These are phyloP conservation scores for Ephydatia muelleri DNA, from an alignment of 37 sponge, comb jelly and placozoan genomes.

Conservation along the genomic window DNA sequence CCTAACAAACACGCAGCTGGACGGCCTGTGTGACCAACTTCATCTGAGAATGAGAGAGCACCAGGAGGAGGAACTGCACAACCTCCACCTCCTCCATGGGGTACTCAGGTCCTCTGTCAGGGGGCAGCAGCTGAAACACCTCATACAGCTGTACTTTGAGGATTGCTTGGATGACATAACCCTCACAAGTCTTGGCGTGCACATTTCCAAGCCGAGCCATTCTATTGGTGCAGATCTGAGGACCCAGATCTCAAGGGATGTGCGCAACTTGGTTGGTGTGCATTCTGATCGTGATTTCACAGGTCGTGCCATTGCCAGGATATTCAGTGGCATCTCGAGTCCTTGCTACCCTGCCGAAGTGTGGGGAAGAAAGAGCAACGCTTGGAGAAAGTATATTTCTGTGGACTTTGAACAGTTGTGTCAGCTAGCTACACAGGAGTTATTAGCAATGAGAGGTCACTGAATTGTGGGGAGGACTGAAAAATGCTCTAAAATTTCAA, in stretches of 20 bases:
- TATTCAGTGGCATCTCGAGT: conserved; percentile 94
- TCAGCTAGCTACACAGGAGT: conserved; percentile 67
- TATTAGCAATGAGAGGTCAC: conserved; percentile 22
- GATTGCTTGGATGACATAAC: conserved; percentile 17
- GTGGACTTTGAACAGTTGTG: conserved; percentile 82
- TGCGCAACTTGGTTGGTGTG: conserved; percentile 60
- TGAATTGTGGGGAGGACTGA: not conserved
- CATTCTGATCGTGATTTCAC: conserved; percentile 78
- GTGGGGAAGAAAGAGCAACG: conserved; percentile 77
- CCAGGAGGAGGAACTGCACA: conserved; percentile 54
- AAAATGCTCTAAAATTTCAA: not conserved
- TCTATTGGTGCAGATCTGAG: conserved; percentile 23
- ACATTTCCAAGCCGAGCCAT: conserved; percentile 3
- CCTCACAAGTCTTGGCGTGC: not conserved
- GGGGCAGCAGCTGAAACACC: not conserved
- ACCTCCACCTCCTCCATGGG: conserved; percentile 64
- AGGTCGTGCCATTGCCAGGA: conserved; percentile 82
- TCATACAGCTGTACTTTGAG: conserved; percentile 63
- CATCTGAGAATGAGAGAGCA: conserved; percentile 48
- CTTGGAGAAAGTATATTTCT: conserved; percentile 86
- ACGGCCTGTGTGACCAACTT: conserved; percentile 62
- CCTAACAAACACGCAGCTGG: conserved; percentile 54
- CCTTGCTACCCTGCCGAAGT: conserved; percentile 91
- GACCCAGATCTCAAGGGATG: conserved; percentile 52
- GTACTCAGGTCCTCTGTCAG: conserved; percentile 29